A percentile compares a stretch with the other conserved stretches of the same genome.
Conservation (phyloP, 2,113 vertebrate species). For the Corythornis madagascariensis region DNA sequence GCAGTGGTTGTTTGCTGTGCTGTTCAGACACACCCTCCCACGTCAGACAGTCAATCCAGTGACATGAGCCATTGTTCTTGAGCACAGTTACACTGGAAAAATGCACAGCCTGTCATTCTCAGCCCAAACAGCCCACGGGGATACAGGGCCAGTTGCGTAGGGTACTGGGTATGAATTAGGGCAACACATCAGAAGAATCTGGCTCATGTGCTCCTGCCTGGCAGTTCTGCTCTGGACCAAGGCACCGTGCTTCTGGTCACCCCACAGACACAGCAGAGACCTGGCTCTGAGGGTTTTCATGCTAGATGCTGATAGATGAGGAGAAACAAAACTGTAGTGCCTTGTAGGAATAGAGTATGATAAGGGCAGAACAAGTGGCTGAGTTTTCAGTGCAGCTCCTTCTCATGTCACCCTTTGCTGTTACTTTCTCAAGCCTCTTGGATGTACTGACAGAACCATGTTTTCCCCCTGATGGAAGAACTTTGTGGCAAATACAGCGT, state of each 20-base stretch:
- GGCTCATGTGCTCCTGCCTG: neutral
- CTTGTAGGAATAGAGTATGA: neutral
- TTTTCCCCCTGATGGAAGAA: neutral
- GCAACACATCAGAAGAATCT: neutral
- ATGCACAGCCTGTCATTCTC: neutral
- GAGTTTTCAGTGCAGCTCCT: neutral
- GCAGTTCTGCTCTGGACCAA: neutral
- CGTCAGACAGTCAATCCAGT: neutral
- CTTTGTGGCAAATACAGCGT: neutral
- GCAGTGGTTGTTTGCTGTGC: neutral
- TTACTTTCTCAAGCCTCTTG: neutral
- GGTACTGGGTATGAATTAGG: fast-evolving
- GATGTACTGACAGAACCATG: neutral
- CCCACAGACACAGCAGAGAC: neutral
- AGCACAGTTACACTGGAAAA: neutral
- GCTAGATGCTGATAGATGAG: neutral
- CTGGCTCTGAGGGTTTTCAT: neutral
- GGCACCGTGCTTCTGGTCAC: neutral
- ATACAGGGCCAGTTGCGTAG: neutral
- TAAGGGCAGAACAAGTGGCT: neutral
- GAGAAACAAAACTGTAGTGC: neutral
- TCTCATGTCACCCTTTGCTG: neutral
- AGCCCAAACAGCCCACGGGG: neutral
- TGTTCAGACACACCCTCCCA: neutral
- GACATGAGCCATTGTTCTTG: neutral